These are phyloP conservation scores for Ips nitidus DNA, from an alignment of 1,140 invertebrate species.

Conservation along the genomic window DNA sequence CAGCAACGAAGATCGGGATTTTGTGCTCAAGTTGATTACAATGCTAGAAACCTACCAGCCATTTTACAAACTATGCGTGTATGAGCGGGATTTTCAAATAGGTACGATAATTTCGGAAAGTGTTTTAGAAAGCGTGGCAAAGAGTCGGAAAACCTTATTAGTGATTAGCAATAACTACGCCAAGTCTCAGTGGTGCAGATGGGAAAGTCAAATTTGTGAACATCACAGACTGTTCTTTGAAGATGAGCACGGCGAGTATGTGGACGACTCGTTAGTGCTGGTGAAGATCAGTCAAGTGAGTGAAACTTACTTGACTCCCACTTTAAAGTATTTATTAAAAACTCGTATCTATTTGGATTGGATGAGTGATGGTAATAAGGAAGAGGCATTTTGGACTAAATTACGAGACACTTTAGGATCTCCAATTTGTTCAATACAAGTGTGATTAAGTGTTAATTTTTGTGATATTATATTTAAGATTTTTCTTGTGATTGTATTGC, in stretches of 20 bases:
- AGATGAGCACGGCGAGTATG: slow-evolving; percentile 49
- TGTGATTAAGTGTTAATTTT: no score
- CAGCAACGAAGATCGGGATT: slow-evolving; percentile 63
- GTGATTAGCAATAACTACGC: slow-evolving; percentile 66
- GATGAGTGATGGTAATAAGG: slow-evolving; percentile 53
- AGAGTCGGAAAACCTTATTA: slow-evolving; percentile 63
- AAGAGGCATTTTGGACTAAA: slow-evolving; percentile 58
- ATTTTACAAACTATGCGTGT: slow-evolving; percentile 63
- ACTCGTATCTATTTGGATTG: slow-evolving; percentile 65
- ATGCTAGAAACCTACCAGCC: slow-evolving; percentile 60
- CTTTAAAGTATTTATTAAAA: slow-evolving; percentile 60
- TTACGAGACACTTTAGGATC: slow-evolving; percentile 47
- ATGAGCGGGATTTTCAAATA: slow-evolving; percentile 66
- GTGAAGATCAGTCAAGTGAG: slow-evolving; percentile 61
- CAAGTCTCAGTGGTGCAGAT: slow-evolving; percentile 67
- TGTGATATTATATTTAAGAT: no score
- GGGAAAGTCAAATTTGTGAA: slow-evolving; percentile 65
- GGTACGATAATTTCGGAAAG: slow-evolving; percentile 63
- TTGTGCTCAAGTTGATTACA: slow-evolving; percentile 59
- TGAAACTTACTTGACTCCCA: slow-evolving; percentile 57
- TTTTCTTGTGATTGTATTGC: no score
- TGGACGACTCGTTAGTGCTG: slow-evolving; percentile 60
- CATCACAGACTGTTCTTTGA: slow-evolving; percentile 57
- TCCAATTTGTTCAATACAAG: neutral
- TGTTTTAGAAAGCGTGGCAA: slow-evolving; percentile 60